Evolutionary conservation across 2,888 invertebrate species (phyloP).

Genomic region (Eupithecia vulgata): DNA sequence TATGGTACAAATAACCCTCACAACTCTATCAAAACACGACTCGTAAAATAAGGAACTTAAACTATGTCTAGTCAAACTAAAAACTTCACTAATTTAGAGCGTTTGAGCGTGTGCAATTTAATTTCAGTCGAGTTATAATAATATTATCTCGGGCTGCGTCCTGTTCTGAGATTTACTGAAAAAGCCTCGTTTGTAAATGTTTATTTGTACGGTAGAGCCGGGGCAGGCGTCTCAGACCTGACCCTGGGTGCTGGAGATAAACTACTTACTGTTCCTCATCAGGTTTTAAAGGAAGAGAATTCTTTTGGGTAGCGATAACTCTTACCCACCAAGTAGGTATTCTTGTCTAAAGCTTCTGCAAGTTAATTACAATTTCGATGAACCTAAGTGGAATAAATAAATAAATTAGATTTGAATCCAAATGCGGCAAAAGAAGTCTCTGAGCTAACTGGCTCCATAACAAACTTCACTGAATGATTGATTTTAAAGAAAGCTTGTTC

Average conservation of each 20-base stretch:
- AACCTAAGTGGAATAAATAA: not conserved
- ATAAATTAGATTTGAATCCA: not conserved
- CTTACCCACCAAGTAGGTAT: not conserved
- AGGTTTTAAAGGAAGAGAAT: not conserved
- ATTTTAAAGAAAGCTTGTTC: not conserved
- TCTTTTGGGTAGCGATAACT: too few species aligned
- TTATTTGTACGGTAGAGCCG: slow-evolving; percentile 31
- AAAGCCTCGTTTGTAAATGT: slow-evolving; percentile 33
- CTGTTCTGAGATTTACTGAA: slow-evolving; percentile 35
- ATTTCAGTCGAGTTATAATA: slow-evolving; percentile 34
- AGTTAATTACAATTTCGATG: not conserved
- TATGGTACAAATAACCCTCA: not conserved
- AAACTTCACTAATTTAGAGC: slow-evolving; percentile 20
- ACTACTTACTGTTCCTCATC: not conserved
- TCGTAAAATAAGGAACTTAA: not conserved
- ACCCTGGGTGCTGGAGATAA: slow-evolving; percentile 31
- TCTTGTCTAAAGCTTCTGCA: not conserved
- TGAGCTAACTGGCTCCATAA: not conserved
- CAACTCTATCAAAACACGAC: not conserved
- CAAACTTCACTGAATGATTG: not conserved
- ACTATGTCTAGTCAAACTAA: slow-evolving; percentile 13
- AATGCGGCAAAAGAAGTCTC: not conserved
- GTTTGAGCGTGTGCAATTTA: slow-evolving; percentile 39
- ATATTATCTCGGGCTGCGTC: slow-evolving; percentile 32
- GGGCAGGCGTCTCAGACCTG: slow-evolving; percentile 11